A percentile compares a stretch with the other conserved stretches of the same genome.
phyloP scores from a whole-genome alignment of 2,888 invertebrate genomes.

The Dendrolimus pini region DNA sequence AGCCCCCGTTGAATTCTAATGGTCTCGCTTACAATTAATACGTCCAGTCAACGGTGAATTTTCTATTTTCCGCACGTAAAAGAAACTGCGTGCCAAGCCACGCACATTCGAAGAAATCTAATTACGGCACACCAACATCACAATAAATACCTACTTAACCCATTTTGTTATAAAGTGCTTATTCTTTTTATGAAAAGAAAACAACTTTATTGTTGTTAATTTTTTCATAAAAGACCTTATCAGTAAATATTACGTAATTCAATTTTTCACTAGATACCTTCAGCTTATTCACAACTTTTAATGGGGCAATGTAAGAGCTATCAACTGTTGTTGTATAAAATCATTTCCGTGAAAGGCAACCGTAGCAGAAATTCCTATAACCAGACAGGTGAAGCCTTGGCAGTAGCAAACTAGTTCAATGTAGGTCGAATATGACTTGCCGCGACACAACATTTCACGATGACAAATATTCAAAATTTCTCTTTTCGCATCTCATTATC shows the following conservation, averaged over 20 bases:
- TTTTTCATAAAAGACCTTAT: too few relatives aligned
- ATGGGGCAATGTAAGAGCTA: too few relatives aligned
- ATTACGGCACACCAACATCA: slow-evolving; percentile 37
- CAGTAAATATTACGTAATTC: too few relatives aligned
- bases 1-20: slow-evolving; percentile 68
- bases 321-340: too few relatives aligned
- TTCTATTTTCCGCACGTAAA: slow-evolving; percentile 77
- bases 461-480: slow-evolving; percentile 72
- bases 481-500: slow-evolving; percentile 73
- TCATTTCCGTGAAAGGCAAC: slow-evolving; percentile 35
- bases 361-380: slow-evolving; percentile 14
- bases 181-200: slow-evolving; percentile 1
- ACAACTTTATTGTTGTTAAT: background rate
- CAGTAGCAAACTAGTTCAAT: slow-evolving; percentile 62
- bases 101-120: slow-evolving; percentile 61
- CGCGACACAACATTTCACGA: slow-evolving; percentile 66
- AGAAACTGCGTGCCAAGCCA: slow-evolving; percentile 64
- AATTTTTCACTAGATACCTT: too few relatives aligned
- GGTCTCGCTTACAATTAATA: slow-evolving; percentile 65
- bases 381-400: slow-evolving; percentile 30
- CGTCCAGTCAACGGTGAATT: slow-evolving; percentile 73
- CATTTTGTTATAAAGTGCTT: slow-evolving; percentile 1
- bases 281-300: too few relatives aligned
- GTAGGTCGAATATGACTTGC: slow-evolving; percentile 61
- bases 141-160: background rate